These are phyloP conservation scores for Archegozetes longisetosus DNA, from an alignment of 1,140 invertebrate genomes.

Conservation along the genomic window DNA sequence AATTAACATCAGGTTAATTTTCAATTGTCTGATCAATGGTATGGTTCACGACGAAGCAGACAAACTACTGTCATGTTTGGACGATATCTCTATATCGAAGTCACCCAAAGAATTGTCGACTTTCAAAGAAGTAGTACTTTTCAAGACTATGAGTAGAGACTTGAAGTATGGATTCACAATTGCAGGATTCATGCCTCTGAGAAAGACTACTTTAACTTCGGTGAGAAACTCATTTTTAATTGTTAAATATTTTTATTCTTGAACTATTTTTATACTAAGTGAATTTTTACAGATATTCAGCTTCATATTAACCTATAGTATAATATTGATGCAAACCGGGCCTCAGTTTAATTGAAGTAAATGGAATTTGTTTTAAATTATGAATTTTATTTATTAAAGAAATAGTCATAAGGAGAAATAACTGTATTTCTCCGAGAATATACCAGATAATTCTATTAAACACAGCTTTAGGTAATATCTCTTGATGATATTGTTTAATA, in stretches of 20 bases:
- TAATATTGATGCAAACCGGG: neutral
- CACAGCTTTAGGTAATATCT: too few relatives aligned
- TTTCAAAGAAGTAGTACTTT: neutral
- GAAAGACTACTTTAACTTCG: neutral
- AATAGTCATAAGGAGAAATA: too few relatives aligned
- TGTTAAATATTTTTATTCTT: neutral
- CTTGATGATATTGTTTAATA: too few relatives aligned
- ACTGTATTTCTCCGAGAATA: too few relatives aligned
- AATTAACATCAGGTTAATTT: neutral
- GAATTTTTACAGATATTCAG: neutral
- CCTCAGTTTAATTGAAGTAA: too few relatives aligned
- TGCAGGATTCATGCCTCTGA: neutral
- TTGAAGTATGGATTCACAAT: neutral
- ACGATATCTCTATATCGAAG: neutral
- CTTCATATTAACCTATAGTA: neutral
- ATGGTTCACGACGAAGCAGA: neutral
- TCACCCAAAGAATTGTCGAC: neutral
- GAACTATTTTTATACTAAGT: too few relatives aligned
- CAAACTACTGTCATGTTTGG: neutral
- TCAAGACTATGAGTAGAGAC: neutral
- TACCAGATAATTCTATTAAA: too few relatives aligned
- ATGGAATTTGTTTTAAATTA: too few relatives aligned
- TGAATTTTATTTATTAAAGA: too few relatives aligned
- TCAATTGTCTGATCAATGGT: neutral
- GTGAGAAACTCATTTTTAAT: neutral